Conservation (phyloP, 2,797 vertebrate genomes). For the Tiaroga cobitis region DNA sequence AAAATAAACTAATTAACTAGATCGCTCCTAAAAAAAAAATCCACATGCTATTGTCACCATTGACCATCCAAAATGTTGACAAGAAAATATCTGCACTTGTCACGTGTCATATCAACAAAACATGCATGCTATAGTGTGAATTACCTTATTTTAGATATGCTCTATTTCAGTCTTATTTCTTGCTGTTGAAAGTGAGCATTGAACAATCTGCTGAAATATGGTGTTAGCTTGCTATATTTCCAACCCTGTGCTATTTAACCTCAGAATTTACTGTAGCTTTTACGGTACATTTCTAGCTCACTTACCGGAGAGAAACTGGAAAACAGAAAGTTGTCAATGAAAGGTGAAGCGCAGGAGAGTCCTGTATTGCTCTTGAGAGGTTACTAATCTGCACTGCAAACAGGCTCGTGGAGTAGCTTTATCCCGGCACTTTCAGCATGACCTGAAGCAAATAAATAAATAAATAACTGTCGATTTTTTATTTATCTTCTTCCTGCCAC, state of each 20-base stretch:
- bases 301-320: neutral
- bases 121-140: neutral
- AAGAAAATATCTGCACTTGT: neutral
- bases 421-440: neutral
- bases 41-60: neutral
- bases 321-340: slow-evolving; percentile 30
- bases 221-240: neutral
- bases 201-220: neutral
- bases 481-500: slow-evolving; percentile 24
- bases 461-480: slow-evolving; percentile 25
- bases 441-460: slow-evolving; percentile 29
- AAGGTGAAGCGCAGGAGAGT: slow-evolving; percentile 1
- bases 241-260: neutral
- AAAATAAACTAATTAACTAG: too few relatives aligned
- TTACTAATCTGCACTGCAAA: slow-evolving; percentile 44
- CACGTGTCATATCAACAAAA: neutral
- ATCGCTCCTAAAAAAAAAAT: neutral
- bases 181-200: too few relatives aligned
- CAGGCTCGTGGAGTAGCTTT: slow-evolving; percentile 18
- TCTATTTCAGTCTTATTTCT: neutral
- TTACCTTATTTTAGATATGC: neutral
- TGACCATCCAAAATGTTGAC: neutral
- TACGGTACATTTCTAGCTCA: neutral
- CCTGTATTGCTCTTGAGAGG: slow-evolving; percentile 28
- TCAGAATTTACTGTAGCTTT: neutral